Conservation (phyloP, 2,797 vertebrate species). For the Hemitrygon akajei region DNA sequence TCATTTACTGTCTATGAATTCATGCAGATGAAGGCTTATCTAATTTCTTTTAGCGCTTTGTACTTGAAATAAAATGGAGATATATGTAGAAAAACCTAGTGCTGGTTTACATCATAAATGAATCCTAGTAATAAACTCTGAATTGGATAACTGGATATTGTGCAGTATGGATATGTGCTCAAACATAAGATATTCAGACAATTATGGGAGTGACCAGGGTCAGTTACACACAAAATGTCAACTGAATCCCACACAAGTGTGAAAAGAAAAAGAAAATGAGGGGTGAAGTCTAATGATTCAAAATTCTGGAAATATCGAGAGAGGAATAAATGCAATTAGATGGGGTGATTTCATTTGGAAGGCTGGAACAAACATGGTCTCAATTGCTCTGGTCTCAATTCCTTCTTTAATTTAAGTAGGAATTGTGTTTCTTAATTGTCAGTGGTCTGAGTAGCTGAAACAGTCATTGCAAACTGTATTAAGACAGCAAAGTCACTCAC, state of each 20-base stretch:
- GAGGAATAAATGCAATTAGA: neutral
- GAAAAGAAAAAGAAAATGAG: neutral
- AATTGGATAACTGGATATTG: neutral
- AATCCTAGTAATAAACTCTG: neutral
- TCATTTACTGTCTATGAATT: neutral
- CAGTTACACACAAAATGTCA: neutral
- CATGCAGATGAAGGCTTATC: neutral
- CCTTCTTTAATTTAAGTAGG: neutral
- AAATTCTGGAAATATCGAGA: neutral
- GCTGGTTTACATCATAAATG: neutral
- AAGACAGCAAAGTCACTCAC: neutral
- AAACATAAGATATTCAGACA: neutral
- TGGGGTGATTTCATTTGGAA: neutral
- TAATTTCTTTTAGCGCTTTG: neutral
- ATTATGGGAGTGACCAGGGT: neutral
- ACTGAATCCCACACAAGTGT: neutral
- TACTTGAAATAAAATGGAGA: neutral
- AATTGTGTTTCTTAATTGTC: neutral
- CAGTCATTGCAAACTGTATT: neutral
- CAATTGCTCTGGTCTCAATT: neutral
- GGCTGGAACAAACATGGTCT: neutral
- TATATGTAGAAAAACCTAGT: neutral
- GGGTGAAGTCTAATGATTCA: neutral
- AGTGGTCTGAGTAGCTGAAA: neutral
- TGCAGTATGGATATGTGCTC: neutral